Conservation (phyloP, 2,888 invertebrate species). For the Harmothoe impar region DNA sequence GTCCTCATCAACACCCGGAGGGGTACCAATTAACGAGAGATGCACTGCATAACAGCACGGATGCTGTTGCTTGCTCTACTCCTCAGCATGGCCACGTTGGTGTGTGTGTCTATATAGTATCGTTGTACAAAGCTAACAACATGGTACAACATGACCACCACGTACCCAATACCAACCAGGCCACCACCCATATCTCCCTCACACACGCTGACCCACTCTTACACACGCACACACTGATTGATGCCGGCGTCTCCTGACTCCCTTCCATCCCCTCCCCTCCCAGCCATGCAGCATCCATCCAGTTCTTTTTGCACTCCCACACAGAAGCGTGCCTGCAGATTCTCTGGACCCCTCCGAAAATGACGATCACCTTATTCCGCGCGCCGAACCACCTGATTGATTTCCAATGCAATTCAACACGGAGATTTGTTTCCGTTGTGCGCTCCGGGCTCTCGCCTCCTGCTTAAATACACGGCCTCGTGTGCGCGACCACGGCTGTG, state of each 20-base stretch:
- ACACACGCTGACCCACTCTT: background rate
- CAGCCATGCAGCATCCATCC: background rate
- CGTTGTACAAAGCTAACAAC: too few relatives aligned
- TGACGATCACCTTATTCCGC: background rate
- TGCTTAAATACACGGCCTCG: slow-evolving; percentile 11
- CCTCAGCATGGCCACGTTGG: too few relatives aligned
- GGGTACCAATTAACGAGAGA: too few relatives aligned
- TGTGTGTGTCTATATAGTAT: too few relatives aligned
- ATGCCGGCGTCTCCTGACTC: slow-evolving; percentile 31
- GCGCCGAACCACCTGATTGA: slow-evolving; percentile 19
- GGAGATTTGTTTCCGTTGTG: slow-evolving; percentile 20
- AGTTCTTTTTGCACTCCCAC: background rate
- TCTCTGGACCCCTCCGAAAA: background rate
- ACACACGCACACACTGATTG: slow-evolving; percentile 8
- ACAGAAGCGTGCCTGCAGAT: background rate
- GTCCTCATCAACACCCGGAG: too few relatives aligned
- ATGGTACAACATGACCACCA: too few relatives aligned
- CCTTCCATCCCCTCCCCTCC: background rate
- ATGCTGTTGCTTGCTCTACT: too few relatives aligned
- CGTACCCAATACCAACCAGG: too few relatives aligned
- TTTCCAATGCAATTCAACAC: slow-evolving; percentile 46
- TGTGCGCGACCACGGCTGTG: background rate
- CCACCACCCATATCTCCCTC: background rate
- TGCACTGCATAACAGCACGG: too few relatives aligned
- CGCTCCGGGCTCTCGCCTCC: background rate